Conservation (phyloP, 1,140 invertebrate genomes). For the Pemphigus obesinymphae region DNA sequence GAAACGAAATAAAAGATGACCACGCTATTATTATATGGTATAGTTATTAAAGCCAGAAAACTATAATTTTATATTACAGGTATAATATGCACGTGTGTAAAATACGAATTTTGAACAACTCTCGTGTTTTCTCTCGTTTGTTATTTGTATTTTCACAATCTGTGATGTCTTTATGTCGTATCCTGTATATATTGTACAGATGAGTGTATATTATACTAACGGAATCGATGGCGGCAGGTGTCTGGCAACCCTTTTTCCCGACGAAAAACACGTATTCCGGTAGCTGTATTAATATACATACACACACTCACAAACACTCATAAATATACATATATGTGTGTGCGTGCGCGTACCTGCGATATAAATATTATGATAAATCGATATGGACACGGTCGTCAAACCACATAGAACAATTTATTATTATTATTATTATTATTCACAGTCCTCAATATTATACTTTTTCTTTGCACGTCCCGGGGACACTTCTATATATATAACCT, state of each 20-base stretch:
- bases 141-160: too few species aligned
- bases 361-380: constrained; percentile 5
- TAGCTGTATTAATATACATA: not conserved
- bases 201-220: too few species aligned
- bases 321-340: too few species aligned
- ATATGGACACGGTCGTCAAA: not conserved
- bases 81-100: too few species aligned
- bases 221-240: not conserved
- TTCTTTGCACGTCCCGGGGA: not conserved
- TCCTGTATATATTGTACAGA: too few species aligned
- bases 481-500: not conserved
- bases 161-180: too few species aligned
- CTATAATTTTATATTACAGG: not conserved
- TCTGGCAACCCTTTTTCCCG: not conserved
- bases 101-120: too few species aligned
- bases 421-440: not conserved
- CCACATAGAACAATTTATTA: not conserved
- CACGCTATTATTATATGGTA: too few species aligned
- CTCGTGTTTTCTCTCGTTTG: too few species aligned
- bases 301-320: too few species aligned
- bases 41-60: too few species aligned
- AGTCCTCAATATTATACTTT: not conserved
- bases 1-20: too few species aligned
- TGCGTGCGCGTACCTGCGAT: not conserved
- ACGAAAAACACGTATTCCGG: not conserved